Evolutionary conservation across 2,113 vertebrate species (phyloP).

Genomic region (Brachyistius frenatus): DNA sequence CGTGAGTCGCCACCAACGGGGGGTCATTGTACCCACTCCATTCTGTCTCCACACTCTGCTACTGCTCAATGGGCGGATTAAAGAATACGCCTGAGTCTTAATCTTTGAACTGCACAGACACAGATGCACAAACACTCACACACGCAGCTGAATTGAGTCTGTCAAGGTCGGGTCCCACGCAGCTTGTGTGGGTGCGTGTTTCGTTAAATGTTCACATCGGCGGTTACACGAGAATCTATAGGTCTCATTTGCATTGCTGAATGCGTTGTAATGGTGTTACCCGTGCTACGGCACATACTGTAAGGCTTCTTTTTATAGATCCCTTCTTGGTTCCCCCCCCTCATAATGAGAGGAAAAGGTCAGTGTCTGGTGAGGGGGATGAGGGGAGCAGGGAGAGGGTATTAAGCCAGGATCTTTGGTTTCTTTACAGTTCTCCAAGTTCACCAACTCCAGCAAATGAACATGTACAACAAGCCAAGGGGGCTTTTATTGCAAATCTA

Average conservation of each 20-base stretch:
- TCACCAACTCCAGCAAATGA: constrained; percentile 93
- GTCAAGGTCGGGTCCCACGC: constrained; percentile 46
- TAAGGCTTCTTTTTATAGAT: constrained; percentile 80
- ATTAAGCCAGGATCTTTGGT: constrained; percentile 90
- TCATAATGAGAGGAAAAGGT: constrained; percentile 94
- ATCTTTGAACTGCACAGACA: constrained; percentile 79
- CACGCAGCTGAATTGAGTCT: constrained; percentile 37
- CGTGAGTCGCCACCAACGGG: constrained; percentile 75
- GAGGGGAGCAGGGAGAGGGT: constrained; percentile 83
- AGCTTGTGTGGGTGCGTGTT: constrained; percentile 39
- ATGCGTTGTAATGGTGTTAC: constrained; percentile 60
- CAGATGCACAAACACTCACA: constrained; percentile 56
- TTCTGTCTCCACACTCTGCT: constrained; percentile 79
- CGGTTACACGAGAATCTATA: constrained; percentile 50
- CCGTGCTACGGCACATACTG: constrained; percentile 34
- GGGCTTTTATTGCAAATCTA: constrained; percentile 97
- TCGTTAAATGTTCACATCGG: constrained; percentile 64
- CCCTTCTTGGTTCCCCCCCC: neutral
- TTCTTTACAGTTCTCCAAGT: constrained; percentile 93
- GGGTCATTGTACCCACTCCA: constrained; percentile 80
- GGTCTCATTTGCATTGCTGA: constrained; percentile 75
- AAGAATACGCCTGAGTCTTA: constrained; percentile 79
- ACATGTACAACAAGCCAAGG: constrained; percentile 96
- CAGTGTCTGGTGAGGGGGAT: constrained; percentile 88
- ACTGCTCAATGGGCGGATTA: constrained; percentile 82